Evolutionary conservation across 2,113 vertebrate genomes (phyloP), one percentile per base, ranked within the genome.

Genomic region (Pterocles burchelli): DNA sequence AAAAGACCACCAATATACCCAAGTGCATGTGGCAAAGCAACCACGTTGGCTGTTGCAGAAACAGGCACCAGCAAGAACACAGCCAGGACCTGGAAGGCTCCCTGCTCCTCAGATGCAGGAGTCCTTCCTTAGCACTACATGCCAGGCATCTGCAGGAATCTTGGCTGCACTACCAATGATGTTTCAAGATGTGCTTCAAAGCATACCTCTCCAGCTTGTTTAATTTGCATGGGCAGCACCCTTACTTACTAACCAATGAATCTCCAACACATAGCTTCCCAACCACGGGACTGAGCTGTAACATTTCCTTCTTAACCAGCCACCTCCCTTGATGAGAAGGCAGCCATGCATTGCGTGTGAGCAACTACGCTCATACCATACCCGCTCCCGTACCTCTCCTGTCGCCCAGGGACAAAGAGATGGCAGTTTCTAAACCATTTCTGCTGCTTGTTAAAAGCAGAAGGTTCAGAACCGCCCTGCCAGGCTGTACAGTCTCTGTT

Each of bases 1-100:
- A 43, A 51, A 19, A 1, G 28, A 31, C n/a, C 62, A 28, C 33
- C 31, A 13, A 28, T 4, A 6, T 13, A 20, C 36, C n/a, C 11
- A 26, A 0, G 0, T 0, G 2, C 13, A 5, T 0, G 7, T 0
- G 1, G 78, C 59, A 84, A 59, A 79, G 73, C 22, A 8, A 48
- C 22, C 0, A 0, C 0, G 0, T 2, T 12, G 43, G 14, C 25
- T 49, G 7, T 4, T 31, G 38, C 46, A 11, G 67, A 49, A 48
- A 28, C 0, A 0, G 41, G 41, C 41, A 41, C 41, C 41, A 41
- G 41, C 41, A 41, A 41, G 36, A 48, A 25, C 29, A n/a, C 18
- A 17, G 62, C 41, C 22, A 4, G 6, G 43, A 28, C 29, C 33
- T 16, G 22, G 20, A n/a, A 25, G 36, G 29, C 21, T 81, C 65